Evolutionary conservation across 2,888 invertebrate species (phyloP), one percentile per base, ranked within the genome.

Genomic region (Phalera bucephala): DNA sequence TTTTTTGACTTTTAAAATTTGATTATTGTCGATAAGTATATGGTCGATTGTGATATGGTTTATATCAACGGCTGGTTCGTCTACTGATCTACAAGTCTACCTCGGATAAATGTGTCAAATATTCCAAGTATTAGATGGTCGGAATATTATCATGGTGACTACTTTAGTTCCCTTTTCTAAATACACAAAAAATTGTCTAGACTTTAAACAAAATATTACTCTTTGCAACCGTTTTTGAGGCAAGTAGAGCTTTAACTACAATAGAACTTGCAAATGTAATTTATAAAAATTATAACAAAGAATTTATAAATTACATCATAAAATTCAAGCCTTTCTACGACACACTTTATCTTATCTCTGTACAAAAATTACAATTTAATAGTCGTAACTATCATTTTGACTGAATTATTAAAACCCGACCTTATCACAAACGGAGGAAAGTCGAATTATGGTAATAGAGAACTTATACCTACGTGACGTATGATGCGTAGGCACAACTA

Each of bases 391-490:
- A 27, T 27, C 27, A 9, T 14, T 14, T 8, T 13, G 7, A 14
- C 9, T n/a, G 21, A 21, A 8, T 21, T 8, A 21, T 21, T 2
- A 2, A 21, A 14, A 14, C 10, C 15, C 3, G 13, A 26, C 34
- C 5, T 12, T 14, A 22, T 5, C 33, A 32, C 30, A 3, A 13
- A 19, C 35, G 0, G 1, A 13, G 30, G 8, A 27, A 27, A 27
- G 27, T n/a, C 9, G 12, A 14, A 27, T 14, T 13, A 14, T 27
- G 13, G 4, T 27, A 27, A 14, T n/a, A 5, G n/a, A 2, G 9
- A n/a, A 13, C 1, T 0, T 1, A n/a, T 13, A 12, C 1, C 31
- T 36, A 46, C 33, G 39, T 37, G 43, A 35, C 20, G 28, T 28
- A 20, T 23, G 22, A 22, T 10, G 8, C 28, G 19, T 37, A 29